Evolutionary conservation across 2,113 vertebrate genomes (phyloP).

Genomic region (Megaleporinus macrocephalus): DNA sequence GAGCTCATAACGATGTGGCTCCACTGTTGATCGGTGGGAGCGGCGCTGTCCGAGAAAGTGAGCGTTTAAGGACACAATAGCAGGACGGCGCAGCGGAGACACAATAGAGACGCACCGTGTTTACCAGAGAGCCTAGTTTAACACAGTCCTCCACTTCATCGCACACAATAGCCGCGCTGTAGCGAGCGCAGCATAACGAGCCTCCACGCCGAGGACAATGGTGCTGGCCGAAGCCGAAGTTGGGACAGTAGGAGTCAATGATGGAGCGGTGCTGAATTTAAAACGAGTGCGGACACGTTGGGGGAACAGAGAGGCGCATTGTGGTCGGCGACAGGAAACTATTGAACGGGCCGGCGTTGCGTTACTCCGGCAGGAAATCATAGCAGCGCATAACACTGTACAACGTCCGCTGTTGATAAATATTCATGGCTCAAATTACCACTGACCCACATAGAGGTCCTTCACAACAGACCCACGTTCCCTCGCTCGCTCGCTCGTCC

Average conservation of each 20-base stretch:
- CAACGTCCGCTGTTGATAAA: constrained; percentile 39
- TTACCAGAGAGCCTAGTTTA: neutral
- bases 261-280: constrained; percentile 33
- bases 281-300: neutral
- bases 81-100: neutral
- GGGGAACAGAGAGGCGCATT: constrained; percentile 11
- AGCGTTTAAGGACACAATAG: neutral
- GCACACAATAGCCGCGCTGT: neutral
- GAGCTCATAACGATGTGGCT: no score
- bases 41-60: no score
- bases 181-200: neutral
- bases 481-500: constrained; percentile 3
- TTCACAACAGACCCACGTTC: constrained; percentile 22
- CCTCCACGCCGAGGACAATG: neutral
- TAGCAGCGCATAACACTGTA: neutral
- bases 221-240: neutral
- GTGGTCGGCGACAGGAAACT: constrained; percentile 7
- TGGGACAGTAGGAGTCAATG: constrained; percentile 11
- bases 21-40: no score
- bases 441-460: constrained; percentile 33
- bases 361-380: constrained; percentile 5
- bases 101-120: neutral
- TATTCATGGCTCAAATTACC: constrained; percentile 44
- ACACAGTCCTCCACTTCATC: neutral
- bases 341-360: constrained; percentile 22